phyloP scores from a whole-genome alignment of 2,113 vertebrate species.

The Macquaria ambigua region DNA sequence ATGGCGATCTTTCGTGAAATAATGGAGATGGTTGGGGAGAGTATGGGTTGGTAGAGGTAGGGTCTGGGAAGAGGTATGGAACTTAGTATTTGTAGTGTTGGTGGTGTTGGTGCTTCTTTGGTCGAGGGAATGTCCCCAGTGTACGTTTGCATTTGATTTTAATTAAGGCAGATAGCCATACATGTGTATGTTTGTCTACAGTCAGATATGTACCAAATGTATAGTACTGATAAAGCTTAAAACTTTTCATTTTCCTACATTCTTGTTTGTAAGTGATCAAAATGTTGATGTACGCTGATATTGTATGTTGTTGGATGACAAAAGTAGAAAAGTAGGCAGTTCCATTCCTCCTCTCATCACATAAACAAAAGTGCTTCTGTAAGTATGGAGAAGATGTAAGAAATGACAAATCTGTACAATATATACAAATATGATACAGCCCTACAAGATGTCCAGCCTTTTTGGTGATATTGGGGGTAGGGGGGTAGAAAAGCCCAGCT shows the following conservation, averaged over 20 bases:
- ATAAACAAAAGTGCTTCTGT: constrained; percentile 84
- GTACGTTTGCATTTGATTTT: constrained; percentile 73
- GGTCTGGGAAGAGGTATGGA: constrained; percentile 82
- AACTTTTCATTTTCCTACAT: constrained; percentile 57
- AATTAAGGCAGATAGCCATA: constrained; percentile 78
- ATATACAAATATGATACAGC: constrained; percentile 83
- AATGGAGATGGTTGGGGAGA: constrained; percentile 61
- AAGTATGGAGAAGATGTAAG: constrained; percentile 77
- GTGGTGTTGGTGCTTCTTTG: constrained; percentile 83
- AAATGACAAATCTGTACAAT: constrained; percentile 81
- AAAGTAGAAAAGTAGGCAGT: constrained; percentile 66
- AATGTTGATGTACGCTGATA: constrained; percentile 55
- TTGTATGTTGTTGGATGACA: constrained; percentile 49
- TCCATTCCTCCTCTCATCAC: constrained; percentile 81
- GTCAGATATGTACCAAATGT: constrained; percentile 73
- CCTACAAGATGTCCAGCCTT: constrained; percentile 70
- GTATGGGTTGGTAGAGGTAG: constrained; percentile 73
- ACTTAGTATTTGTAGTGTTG: constrained; percentile 71
- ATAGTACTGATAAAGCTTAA: constrained; percentile 64
- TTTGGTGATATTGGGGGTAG: constrained; percentile 41
- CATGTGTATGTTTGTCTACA: constrained; percentile 68
- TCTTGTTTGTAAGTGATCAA: constrained; percentile 62
- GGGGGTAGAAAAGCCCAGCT: constrained; percentile 56
- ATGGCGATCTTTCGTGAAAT: constrained; percentile 64
- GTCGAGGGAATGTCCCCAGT: constrained; percentile 79